Conservation (phyloP, 2,113 vertebrate species). For the Pomatorhinus ruficollis region DNA sequence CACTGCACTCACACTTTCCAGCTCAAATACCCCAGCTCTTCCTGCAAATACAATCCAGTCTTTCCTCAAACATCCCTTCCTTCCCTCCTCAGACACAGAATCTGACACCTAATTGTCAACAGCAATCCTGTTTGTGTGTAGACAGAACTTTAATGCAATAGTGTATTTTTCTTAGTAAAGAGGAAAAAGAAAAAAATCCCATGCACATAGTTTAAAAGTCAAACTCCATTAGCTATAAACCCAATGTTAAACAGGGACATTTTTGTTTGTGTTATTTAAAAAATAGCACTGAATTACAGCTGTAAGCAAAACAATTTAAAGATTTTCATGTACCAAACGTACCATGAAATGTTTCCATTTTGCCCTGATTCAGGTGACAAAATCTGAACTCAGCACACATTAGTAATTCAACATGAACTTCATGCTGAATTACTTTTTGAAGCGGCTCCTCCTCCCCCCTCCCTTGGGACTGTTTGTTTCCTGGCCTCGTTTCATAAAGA, state of each 20-base stretch:
- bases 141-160: not conserved
- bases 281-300: not conserved
- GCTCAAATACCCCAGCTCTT: not conserved
- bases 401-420: not conserved
- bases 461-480: not conserved
- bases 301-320: not conserved
- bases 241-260: not conserved
- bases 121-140: not conserved
- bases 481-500: not conserved
- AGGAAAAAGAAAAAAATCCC: not conserved
- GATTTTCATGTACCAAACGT: not conserved
- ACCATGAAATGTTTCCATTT: not conserved
- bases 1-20: not conserved
- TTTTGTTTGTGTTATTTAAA: not conserved
- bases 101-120: not conserved
- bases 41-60: not conserved
- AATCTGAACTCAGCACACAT: not conserved
- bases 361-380: not conserved
- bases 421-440: not conserved
- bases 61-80: not conserved
- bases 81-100: not conserved
- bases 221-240: not conserved
- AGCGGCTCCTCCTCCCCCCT: fast-evolving
- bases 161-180: not conserved
- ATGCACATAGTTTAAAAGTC: not conserved